Percentiles rank a stretch among this genome's conserved stretches.
Conservation (phyloP, 2,797 vertebrate species). For the Chloroceryle amazona region DNA sequence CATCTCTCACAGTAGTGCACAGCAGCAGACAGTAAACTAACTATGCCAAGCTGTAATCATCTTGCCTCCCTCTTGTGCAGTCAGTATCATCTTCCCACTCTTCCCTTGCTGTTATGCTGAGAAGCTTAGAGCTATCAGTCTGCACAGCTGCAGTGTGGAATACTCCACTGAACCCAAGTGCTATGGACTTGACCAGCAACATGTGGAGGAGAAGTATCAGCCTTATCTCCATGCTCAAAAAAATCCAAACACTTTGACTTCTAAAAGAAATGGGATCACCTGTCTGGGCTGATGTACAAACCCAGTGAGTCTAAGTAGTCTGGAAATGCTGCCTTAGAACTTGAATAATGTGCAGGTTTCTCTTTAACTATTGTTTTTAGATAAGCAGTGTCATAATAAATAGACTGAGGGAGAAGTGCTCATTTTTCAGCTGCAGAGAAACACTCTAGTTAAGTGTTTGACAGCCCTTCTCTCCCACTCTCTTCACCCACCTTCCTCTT, state of each 20-base stretch:
- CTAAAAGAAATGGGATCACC: neutral
- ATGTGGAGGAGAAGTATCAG: neutral
- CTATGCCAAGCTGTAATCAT: neutral
- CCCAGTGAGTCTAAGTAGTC: neutral
- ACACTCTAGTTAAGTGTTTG: neutral
- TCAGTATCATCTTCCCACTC: neutral
- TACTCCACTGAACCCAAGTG: neutral
- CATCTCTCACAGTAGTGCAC: neutral
- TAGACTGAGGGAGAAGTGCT: neutral
- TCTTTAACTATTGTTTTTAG: conserved; percentile 3
- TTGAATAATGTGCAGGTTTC: neutral
- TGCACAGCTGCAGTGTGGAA: neutral
- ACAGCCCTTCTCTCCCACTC: neutral
- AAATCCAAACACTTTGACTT: neutral
- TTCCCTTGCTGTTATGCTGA: neutral
- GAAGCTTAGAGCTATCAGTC: neutral
- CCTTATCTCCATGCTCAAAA: neutral
- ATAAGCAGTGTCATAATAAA: neutral
- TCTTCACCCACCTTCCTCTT: neutral
- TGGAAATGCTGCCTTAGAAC: neutral
- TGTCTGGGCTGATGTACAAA: neutral
- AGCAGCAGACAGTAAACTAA: neutral
- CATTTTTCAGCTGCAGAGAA: neutral
- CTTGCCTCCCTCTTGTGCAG: neutral
- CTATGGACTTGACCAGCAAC: rapidly evolving